Evolutionary conservation across 2,888 invertebrate genomes (phyloP), one percentile per base, ranked within the genome.

Genomic region (Drosophila melanosoma): DNA sequence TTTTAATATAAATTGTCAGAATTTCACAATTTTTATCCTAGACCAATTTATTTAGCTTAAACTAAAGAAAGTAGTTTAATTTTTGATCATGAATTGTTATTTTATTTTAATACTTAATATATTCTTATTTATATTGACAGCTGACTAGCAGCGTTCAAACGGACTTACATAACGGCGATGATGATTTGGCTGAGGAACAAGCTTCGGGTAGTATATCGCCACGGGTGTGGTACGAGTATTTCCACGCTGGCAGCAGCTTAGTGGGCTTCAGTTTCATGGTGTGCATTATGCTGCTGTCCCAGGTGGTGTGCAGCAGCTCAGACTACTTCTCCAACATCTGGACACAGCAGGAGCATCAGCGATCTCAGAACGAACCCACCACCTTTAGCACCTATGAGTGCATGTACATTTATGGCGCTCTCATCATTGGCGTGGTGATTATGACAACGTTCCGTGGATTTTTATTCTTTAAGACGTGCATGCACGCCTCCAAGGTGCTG

Each of bases 391-490:
- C 92, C 23, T 79, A 82, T 10, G 92, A 93, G 62, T 93, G 93
- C 68, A 85, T 93, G 49, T 92, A 91, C 63, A 92, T 93, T 45
- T 93, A 93, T 65, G 93, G 93, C 3, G 83, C 78, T 0, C 82
- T 93, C 5, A 93, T 93, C 35, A 69, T 93, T 36, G 92, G 86
- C 3, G 93, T 93, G 10, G 91, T 93, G 38, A 42, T 92, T 48
- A 92, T 92, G 90, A 95, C 95, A 54, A 93, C 95, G 11, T 93
- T 94, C 8, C 94, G 96, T 17, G 95, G 95, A 0, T 94, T 95
- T 79, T 94, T 95, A 83, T 97, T 96, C 93, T 97, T 97, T 92
- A 95, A 95, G 84, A 94, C 96, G 17, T 97, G 96, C 91, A 96
- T 97, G 95, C 95, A 94, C 15, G 95, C 97, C 0, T 97, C 97